Base-by-base conservation (phyloP, 2,797 vertebrate species). In the Sparus aurata region DNA sequence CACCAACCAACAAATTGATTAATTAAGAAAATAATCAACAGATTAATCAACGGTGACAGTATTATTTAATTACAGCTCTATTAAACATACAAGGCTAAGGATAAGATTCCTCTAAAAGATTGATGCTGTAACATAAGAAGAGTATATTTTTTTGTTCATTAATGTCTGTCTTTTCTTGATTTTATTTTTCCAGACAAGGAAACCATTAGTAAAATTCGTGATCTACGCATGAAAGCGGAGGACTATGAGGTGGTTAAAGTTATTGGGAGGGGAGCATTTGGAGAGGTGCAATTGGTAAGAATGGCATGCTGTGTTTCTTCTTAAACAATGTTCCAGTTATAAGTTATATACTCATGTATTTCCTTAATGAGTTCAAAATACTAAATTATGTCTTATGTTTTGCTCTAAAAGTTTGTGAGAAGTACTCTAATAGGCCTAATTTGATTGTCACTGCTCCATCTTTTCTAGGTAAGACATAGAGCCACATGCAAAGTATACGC, bases 161-260 rank as follows among this genome's bases (percentile, higher is more conserved):
- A 53, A 79, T 23, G 13, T 53, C 10, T 49, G 5, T 72, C 15
- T 73, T 69, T 61, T 2, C 23, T 66, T 85, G 16, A 38, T 50
- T 66, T 58, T 73, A 13, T 69, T 71, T 53, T 45, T 47, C 67
- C 91, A 99, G 98, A 99, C 95, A 99, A 99, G 93, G 97, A 99
- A 84, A 98, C 97, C 23, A 97, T 99, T 92, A 96, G 96, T 95
- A 99, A 99, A 95, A 97, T 99, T 69, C 97, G 98, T 87, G 97
- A 98, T 92, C 95, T 99, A 85, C 98, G 98, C 45, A 99, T 99
- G 98, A 99, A 98, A 96, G 98, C 97, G n/a, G 98, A 96, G 90
- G 98, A 99, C 93, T 99, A 99, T 92, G 98, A 99, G 91, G 97
- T 99, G 81, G 98, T 99, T 86, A 99, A 99, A 89, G 98, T 99